A percentile compares a stretch with the other conserved stretches of the same genome.
Conservation (phyloP, 2,888 invertebrate species). For the Dicranocentrus wangi region DNA sequence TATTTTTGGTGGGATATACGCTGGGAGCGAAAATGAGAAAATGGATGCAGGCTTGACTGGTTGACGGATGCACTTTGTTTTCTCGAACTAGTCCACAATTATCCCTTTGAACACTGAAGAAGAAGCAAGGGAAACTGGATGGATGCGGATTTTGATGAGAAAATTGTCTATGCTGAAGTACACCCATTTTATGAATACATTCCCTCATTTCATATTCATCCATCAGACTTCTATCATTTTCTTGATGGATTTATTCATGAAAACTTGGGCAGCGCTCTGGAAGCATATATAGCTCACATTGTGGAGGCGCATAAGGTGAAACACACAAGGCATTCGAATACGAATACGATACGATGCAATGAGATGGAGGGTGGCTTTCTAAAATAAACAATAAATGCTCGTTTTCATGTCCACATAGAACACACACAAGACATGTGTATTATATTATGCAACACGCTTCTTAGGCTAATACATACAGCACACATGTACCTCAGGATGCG, state of each 20-base stretch:
- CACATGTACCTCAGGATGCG: background rate
- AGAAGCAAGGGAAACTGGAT: background rate
- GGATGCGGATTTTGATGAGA: background rate
- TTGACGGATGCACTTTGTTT: conserved; percentile 28
- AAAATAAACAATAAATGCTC: conserved; percentile 9
- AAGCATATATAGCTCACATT: background rate
- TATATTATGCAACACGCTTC: background rate
- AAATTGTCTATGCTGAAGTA: background rate
- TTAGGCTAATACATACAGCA: background rate
- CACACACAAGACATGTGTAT: background rate
- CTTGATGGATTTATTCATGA: conserved; percentile 36
- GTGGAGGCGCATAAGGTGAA: background rate
- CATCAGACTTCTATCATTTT: conserved; percentile 34
- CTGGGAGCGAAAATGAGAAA: background rate
- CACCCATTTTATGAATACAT: conserved; percentile 8
- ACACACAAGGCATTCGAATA: too few species aligned
- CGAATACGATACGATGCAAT: too few species aligned
- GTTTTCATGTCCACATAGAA: background rate
- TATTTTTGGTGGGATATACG: background rate
- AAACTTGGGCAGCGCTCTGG: conserved; percentile 12
- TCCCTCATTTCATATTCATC: conserved; percentile 22
- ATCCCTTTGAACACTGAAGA: background rate
- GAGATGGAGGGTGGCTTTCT: background rate
- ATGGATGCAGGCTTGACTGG: background rate
- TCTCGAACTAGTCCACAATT: background rate